Base-by-base conservation (phyloP, 2,113 vertebrate genomes). In the Psophia crepitans region DNA sequence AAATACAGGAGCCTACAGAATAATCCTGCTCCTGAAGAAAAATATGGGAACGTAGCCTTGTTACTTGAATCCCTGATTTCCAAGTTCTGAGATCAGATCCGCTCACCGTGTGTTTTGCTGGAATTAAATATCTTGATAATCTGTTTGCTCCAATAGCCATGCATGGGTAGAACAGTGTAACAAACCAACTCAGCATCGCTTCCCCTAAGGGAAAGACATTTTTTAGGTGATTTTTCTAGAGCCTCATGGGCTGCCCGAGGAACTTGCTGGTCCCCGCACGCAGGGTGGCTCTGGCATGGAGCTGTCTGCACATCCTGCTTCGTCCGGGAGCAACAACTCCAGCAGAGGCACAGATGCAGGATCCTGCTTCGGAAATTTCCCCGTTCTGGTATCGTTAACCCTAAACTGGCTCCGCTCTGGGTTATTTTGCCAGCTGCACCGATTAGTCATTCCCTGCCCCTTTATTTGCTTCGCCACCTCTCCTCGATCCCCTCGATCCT, bases 101-200 rank as follows among this genome's bases (percentile, higher is more conserved):
- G 21, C 48, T 65, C 12, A 0, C 0, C 4, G 4, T 19, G 14
- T 22, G 26, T 49, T 30, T 63, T 58, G 3, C 54, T 74, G 30
- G 7, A 18, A 24, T 28, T 14, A 37, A n/a, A 32, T 37, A 3
- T 1, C 5, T 3, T 3, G 33, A 23, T 61, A 14, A 14, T 39
- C 27, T 56, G 2, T 28, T 78, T 39, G 33, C 56, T 57, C 18
- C 51, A 11, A 2, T 10, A 32, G 5, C 56, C 24, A 32, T 21
- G 53, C 30, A 9, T 0, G 13, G 12, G 56, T 18, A 46, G 14
- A 12, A 2, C 8, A 20, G 5, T 1, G 0, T 3, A 68, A 44
- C 41, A 61, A 75, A 61, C 46, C 32, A 39, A 2, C 5, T 32
- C 7, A 33, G 44, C 2, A 10, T 12, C 3, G 1, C n/a, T 68